Percentiles rank a stretch among this genome's conserved stretches.
phyloP scores from a whole-genome alignment of 2,113 vertebrate species.

The Dasyprocta punctata region DNA sequence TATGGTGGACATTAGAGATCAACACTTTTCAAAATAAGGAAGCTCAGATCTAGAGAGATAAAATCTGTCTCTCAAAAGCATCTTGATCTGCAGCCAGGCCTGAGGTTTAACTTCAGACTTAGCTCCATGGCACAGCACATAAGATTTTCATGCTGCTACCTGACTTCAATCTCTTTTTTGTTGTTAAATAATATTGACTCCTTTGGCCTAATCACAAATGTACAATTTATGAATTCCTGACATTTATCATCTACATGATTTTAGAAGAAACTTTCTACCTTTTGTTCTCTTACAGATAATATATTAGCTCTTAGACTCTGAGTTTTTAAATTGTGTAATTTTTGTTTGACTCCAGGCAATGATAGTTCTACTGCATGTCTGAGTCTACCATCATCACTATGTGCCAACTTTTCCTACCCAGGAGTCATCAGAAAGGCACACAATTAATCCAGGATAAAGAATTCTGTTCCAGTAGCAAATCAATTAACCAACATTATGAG shows the following conservation, averaged over 20 bases:
- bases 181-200: not conserved
- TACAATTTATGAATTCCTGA: not conserved
- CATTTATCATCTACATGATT: not conserved
- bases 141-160: not conserved
- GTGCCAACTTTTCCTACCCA: constrained; percentile 23
- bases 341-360: constrained; percentile 26
- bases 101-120: not conserved
- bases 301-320: not conserved
- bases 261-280: not conserved
- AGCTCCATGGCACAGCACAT: not conserved
- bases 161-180: not conserved
- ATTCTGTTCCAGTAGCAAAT: not conserved
- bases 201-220: not conserved
- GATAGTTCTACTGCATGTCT: not conserved
- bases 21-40: not conserved
- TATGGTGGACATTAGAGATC: not conserved
- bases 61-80: not conserved
- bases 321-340: constrained; percentile 29
- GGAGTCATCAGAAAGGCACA: constrained; percentile 17
- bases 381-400: not conserved
- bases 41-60: not conserved
- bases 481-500: not conserved
- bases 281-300: constrained; percentile 17
- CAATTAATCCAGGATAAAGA: not conserved
- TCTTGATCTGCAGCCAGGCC: not conserved